Percentiles rank a stretch among this genome's conserved stretches.
Conservation (phyloP, 1,140 invertebrate genomes). For the Sycobia sp. region DNA sequence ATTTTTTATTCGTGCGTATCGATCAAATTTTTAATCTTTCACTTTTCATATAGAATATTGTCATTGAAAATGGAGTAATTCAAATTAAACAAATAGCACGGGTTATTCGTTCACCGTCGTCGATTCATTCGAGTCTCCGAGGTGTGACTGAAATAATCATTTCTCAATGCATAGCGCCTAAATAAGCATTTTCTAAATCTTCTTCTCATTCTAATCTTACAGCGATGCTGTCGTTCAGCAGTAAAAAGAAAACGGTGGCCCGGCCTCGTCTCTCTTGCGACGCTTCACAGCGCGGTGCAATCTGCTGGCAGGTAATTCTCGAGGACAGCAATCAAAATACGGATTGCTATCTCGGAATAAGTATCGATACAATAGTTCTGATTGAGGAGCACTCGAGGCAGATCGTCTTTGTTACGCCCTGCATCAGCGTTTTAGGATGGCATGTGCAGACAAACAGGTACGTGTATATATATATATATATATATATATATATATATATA, state of each 20-base stretch:
- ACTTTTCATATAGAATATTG: too few relatives aligned
- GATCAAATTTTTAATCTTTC: too few relatives aligned
- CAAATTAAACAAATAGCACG: too few relatives aligned
- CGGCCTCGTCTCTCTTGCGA: constrained; percentile 73
- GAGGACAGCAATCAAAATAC: constrained; percentile 73
- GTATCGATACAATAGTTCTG: constrained; percentile 83
- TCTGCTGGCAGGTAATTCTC: constrained; percentile 78
- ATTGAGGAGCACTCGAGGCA: constrained; percentile 83
- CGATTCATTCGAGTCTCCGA: too few relatives aligned
- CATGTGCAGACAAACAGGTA: constrained; percentile 70
- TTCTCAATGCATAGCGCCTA: neutral
- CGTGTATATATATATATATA: too few relatives aligned
- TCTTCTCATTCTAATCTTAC: constrained; percentile 34
- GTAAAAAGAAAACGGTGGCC: constrained; percentile 73
- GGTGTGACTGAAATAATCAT: neutral
- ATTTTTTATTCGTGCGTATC: too few relatives aligned
- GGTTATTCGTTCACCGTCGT: too few relatives aligned
- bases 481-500: too few relatives aligned
- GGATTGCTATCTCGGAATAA: constrained; percentile 87
- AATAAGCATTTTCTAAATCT: too few relatives aligned
- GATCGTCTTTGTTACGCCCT: constrained; percentile 86
- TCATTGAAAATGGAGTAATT: too few relatives aligned
- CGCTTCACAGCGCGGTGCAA: constrained; percentile 71
- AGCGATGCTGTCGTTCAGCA: constrained; percentile 73
- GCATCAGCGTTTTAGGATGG: constrained; percentile 84